Conservation (phyloP, 2,113 vertebrate genomes). For the Verasper variegatus region DNA sequence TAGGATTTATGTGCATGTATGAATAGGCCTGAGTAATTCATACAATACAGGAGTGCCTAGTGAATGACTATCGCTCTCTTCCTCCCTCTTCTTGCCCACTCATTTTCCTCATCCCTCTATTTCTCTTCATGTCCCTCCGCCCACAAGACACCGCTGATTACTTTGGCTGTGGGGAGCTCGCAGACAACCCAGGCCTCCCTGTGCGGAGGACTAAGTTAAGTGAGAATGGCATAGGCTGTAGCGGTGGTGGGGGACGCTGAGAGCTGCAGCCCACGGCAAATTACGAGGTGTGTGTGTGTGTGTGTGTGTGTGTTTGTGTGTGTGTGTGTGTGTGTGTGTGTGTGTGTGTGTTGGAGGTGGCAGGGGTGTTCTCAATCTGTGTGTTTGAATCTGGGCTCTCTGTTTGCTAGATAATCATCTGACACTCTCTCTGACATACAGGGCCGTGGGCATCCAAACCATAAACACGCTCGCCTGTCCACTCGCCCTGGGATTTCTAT, state of each 20-base stretch:
- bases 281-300: background rate
- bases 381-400: slow-evolving; percentile 53
- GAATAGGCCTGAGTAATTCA: slow-evolving; percentile 53
- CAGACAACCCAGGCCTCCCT: slow-evolving; percentile 19
- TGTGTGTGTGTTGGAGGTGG: slow-evolving; percentile 25
- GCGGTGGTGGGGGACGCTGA: slow-evolving; percentile 25
- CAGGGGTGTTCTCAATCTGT: slow-evolving; percentile 53
- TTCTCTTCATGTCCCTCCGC: slow-evolving; percentile 27
- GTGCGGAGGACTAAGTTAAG: slow-evolving; percentile 53
- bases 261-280: slow-evolving; percentile 44
- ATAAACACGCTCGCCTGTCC: slow-evolving; percentile 36
- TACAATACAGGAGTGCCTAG: slow-evolving; percentile 32
- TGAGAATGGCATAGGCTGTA: slow-evolving; percentile 41
- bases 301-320: background rate
- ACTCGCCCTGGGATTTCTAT: slow-evolving; percentile 51
- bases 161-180: slow-evolving; percentile 39
- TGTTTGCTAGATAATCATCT: slow-evolving; percentile 71
- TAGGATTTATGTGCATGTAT: slow-evolving; percentile 55
- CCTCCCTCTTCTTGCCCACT: slow-evolving; percentile 13
- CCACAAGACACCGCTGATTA: slow-evolving; percentile 52
- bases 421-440: slow-evolving; percentile 54
- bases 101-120: slow-evolving; percentile 2
- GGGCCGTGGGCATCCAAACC: slow-evolving; percentile 48
- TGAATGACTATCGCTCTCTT: slow-evolving; percentile 25
- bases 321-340: slow-evolving; percentile 24